Base-by-base conservation (phyloP, 2,888 invertebrate genomes). In the Dryocosmus kuriphilus region DNA sequence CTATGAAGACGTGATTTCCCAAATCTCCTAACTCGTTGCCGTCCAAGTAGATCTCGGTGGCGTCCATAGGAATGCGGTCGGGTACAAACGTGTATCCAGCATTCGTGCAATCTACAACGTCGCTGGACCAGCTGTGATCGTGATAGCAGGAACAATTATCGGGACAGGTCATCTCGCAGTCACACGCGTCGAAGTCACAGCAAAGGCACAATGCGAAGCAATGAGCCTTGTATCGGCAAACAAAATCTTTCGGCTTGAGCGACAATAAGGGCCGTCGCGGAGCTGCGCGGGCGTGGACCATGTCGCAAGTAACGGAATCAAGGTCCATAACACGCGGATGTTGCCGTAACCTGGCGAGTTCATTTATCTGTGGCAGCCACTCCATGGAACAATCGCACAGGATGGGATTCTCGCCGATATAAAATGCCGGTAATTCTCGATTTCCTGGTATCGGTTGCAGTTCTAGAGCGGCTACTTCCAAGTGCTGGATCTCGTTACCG, bases 121-220 rank as follows among this genome's bases (percentile, higher is more conserved):
- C 97, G 89, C 96, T 95, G 86, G 95, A 94, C 96, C 97, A 97
- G 86, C 95, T 95, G 92, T 96, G 95, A 93, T 97, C 97, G 93
- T 96, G 96, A 93, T 95, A 97, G 91, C 97, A 97, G 84, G 95
- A 95, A 92, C 97, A 97, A 91, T 95, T 95, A 91, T 94, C 94
- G 84, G 97, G 97, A 91, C 97, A 97, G 86, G 96, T 96, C 96
- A 97, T 97, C 93, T 97, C 96, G 92, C 97, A 97, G 92, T 97
- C 97, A 92, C 97, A 97, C 82, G 96, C 96, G 92, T 96, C 96
- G n/a, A n/a, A n/a, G n/a, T n/a, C n/a, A n/a, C n/a, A n/a, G n/a
- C n/a, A 97, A 92, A 96, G 96, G 92, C 97, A 97, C 82, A 96
- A 92, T 77, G 96, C 95, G 92, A 96, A 97, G 92, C 97, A 97